A percentile compares a stretch with the other conserved stretches of the same genome.
phyloP scores from a whole-genome alignment of 37 sponge, comb jelly and placozoan genomes.

The Crambe crambe region DNA sequence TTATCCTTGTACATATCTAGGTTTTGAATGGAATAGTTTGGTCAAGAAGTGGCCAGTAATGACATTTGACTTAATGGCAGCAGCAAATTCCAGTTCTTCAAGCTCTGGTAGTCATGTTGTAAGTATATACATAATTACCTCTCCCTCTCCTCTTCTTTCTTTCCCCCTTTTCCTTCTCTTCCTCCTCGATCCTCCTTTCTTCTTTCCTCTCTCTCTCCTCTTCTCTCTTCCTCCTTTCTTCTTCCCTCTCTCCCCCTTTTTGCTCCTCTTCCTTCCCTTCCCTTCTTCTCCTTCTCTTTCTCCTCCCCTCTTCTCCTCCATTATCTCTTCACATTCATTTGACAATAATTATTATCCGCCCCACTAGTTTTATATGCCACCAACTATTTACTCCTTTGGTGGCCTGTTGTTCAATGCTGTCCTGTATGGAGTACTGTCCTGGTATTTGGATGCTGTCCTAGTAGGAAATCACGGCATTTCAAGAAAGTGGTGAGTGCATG shows the following conservation, averaged over 20 bases:
- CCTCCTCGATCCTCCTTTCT: background rate
- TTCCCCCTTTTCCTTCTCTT: too few species aligned
- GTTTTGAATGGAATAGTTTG: slow-evolving; percentile 43
- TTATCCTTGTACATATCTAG: too few species aligned
- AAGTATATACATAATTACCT: too few species aligned
- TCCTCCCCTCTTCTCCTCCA: too few species aligned
- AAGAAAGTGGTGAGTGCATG: slow-evolving; percentile 61
- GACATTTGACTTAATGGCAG: slow-evolving; percentile 14
- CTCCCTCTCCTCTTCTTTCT: too few species aligned
- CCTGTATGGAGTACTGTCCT: slow-evolving; percentile 84
- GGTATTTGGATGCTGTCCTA: slow-evolving; percentile 90
- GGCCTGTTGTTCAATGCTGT: slow-evolving; percentile 72
- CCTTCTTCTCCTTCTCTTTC: too few species aligned
- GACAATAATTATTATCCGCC: background rate
- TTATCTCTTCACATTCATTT: too few species aligned
- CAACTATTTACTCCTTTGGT: slow-evolving; percentile 65
- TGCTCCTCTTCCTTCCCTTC: too few species aligned
- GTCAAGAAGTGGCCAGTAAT: background rate
- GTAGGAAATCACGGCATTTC: slow-evolving; percentile 82
- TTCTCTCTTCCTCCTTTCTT: too few species aligned
- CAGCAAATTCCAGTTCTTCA: background rate
- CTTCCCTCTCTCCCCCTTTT: too few species aligned
- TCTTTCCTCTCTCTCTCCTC: too few species aligned
- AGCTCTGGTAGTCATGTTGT: slow-evolving; percentile 6
- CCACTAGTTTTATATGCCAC: slow-evolving; percentile 65